A percentile compares a stretch with the other conserved stretches of the same genome.
phyloP scores from a whole-genome alignment of 2,113 vertebrate species.

The Strigops habroptila region DNA sequence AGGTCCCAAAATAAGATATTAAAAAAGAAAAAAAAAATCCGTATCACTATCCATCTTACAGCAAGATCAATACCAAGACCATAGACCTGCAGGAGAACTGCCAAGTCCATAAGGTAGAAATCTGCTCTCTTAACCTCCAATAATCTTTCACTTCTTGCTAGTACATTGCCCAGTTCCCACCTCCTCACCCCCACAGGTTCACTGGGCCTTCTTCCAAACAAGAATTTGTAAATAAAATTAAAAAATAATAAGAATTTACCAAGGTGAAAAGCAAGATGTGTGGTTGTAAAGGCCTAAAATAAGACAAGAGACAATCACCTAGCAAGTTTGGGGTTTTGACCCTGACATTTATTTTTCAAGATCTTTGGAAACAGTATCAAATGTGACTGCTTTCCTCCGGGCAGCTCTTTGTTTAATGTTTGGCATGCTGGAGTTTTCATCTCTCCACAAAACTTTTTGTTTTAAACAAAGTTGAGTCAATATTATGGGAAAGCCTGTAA shows the following conservation, averaged over 20 bases:
- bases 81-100: conserved; percentile 10
- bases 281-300: background rate
- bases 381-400: background rate
- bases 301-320: background rate
- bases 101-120: conserved; percentile 52
- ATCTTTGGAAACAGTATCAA: background rate
- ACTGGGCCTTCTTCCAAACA: background rate
- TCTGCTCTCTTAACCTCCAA: conserved; percentile 3
- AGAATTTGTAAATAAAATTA: background rate
- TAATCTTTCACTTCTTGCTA: conserved; percentile 24
- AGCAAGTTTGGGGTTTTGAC: background rate
- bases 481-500: background rate
- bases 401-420: background rate
- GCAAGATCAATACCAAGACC: conserved; percentile 27
- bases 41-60: conserved; percentile 45
- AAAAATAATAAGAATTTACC: background rate
- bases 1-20: conserved; percentile 32
- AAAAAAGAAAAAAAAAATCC: background rate
- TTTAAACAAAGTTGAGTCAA: background rate
- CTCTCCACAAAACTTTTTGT: background rate
- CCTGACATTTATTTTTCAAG: background rate
- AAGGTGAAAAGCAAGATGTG: background rate
- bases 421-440: background rate
- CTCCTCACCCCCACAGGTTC: background rate
- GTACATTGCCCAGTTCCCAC: background rate